Evolutionary conservation across 53 echinoderm and acorn worm species (phyloP).

Genomic region (Stichopus horrens): DNA sequence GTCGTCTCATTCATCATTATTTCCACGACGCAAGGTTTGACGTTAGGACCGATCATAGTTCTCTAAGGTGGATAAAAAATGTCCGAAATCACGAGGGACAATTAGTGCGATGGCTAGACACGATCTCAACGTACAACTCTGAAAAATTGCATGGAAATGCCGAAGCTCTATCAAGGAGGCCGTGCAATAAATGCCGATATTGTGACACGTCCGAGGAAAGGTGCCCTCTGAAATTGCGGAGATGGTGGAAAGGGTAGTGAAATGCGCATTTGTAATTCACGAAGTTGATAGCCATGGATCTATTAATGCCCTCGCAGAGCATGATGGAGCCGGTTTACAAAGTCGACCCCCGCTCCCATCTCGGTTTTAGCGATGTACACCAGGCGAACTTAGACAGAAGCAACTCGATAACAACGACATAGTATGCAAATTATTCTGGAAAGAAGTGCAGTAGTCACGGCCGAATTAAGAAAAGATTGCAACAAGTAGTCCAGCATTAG

Average conservation of each 20-base stretch:
- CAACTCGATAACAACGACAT: constrained; percentile 6
- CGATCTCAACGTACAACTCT: constrained; percentile 26
- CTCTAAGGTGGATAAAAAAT: constrained; percentile 35
- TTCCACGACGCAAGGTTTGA: constrained; percentile 28
- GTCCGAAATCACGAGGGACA: constrained; percentile 41
- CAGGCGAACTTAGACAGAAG: not conserved
- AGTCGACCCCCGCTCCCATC: not conserved
- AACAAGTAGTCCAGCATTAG: not conserved
- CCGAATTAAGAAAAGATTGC: not conserved
- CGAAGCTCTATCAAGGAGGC: constrained; percentile 27
- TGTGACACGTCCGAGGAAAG: constrained; percentile 30
- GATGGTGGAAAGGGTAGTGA: no score
- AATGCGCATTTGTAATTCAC: no score
- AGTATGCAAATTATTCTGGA: constrained; percentile 9
- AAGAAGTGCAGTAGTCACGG: not conserved
- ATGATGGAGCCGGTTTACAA: no score
- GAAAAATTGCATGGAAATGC: constrained; percentile 36
- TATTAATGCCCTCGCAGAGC: no score
- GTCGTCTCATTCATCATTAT: constrained; percentile 48
- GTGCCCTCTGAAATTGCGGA: not conserved
- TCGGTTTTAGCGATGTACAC: not conserved
- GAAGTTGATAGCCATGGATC: no score
- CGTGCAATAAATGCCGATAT: constrained; percentile 3
- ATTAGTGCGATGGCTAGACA: constrained; percentile 46
- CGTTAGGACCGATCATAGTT: constrained; percentile 40